These are phyloP conservation scores for Atlantisia rogersi DNA, from an alignment of 2,113 vertebrate genomes.

Conservation along the genomic window DNA sequence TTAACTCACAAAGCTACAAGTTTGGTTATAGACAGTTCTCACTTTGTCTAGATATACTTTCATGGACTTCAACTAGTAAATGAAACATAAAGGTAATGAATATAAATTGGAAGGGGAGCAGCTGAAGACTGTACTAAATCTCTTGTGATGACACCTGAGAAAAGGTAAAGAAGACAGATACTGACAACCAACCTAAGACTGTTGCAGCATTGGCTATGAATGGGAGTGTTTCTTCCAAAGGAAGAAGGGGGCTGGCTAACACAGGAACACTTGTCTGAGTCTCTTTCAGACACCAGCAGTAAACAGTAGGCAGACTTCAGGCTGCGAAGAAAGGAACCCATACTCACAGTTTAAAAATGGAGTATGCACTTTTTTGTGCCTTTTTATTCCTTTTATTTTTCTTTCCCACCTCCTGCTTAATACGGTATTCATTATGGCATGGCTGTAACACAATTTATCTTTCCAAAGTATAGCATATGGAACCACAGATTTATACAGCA, in stretches of 20 bases:
- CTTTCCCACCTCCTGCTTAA: rapidly evolving
- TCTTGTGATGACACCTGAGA: background rate
- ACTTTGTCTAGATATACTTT: background rate
- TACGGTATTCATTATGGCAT: background rate
- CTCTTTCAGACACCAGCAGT: background rate
- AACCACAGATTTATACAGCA: background rate
- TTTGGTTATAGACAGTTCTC: background rate
- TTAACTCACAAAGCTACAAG: background rate
- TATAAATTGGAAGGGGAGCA: background rate
- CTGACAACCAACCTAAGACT: background rate
- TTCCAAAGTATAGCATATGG: background rate
- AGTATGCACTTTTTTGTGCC: background rate
- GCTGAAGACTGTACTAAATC: background rate
- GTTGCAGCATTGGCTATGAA: background rate
- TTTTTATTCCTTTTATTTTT: too few species aligned
- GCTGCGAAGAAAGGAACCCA: background rate
- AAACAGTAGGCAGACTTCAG: background rate
- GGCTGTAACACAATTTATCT: background rate
- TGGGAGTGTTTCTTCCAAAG: rapidly evolving
- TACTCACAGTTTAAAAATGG: background rate
- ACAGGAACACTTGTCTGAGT: background rate
- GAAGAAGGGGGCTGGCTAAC: background rate
- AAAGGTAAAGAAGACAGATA: background rate
- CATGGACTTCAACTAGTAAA: background rate
- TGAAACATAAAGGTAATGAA: background rate